Percentiles rank a stretch among this genome's conserved stretches.
phyloP scores from a whole-genome alignment of 2,888 invertebrate species.

The Pecten maximus region DNA sequence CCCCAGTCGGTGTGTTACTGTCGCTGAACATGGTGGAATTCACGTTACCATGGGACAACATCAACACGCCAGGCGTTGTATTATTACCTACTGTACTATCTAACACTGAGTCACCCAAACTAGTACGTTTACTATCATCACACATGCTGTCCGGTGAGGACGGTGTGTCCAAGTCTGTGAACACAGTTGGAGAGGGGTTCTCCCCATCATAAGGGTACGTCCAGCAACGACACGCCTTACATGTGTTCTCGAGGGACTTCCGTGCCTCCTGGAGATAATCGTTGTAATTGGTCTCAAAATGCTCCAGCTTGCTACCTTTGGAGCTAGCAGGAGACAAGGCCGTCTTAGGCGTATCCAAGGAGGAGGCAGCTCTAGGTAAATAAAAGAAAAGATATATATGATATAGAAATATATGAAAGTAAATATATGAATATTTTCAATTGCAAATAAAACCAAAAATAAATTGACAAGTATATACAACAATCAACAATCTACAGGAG shows the following conservation, averaged over 20 bases:
- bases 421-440: background rate
- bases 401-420: background rate
- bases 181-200: constrained; percentile 80
- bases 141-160: background rate
- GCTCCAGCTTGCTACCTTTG: constrained; percentile 69
- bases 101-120: background rate
- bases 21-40: background rate
- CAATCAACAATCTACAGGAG: background rate
- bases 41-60: constrained; percentile 2
- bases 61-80: background rate
- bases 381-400: background rate
- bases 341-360: constrained; percentile 50
- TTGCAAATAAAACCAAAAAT: background rate
- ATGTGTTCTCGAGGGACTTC: constrained; percentile 89
- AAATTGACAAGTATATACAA: background rate
- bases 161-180: constrained; percentile 45
- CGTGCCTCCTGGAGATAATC: constrained; percentile 92
- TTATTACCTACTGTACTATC: constrained; percentile 7
- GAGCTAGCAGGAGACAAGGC: constrained; percentile 60
- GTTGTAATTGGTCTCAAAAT: constrained; percentile 79
- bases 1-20: background rate
- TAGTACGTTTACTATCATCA: background rate
- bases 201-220: constrained; percentile 90
- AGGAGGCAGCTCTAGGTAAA: constrained; percentile 43
- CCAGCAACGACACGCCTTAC: constrained; percentile 90